Evolutionary conservation across 1,140 invertebrate genomes (phyloP), one percentile per base, ranked within the genome.

Genomic region (Aphaenogaster rudis): DNA sequence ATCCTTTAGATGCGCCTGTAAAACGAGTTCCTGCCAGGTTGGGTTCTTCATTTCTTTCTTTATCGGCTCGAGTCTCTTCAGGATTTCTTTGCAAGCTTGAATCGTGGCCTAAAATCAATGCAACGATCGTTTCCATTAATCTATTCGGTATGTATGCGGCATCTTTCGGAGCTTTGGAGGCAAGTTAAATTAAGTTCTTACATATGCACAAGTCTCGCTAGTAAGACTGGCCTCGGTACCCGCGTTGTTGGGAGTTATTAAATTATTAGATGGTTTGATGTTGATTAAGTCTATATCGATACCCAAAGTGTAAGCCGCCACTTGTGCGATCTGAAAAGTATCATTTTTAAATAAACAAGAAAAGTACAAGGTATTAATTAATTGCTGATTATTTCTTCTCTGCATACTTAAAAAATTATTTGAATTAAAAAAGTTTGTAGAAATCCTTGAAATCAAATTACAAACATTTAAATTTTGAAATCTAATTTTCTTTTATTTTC

Each of bases 281-380:
- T 93, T 96, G 2, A 98, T 94, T 93, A 96, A 96, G 0, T 97
- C 96, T 63, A 98, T 86, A 21, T 97, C 96, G 66, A 98, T 97
- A 7, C 97, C 97, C 4, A 99, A 93, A 0, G 96, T 96, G 92
- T 97, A 96, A 0, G 98, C 98, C 82, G 96, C 97, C 3, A 97
- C 97, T 96, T 98, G 98, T 21, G 97, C 97, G 11, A 97, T 96
- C 97, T 98, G 84, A 13, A 7, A 21, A 69, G 61, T 0, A 45
- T 17, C 9, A 45, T 28, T 28, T 39, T 33, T 15, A 79, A 17
- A 57, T 74, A 15, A 76, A 74, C 52, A 36, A 3, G 6, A 0
- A 64, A 48, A 28, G 1, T 8, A 45, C 11, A 15, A 48, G 39
- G 0, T 2, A 74, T 28, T 52, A 59, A 28, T 86, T 77, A 81